phyloP scores from a whole-genome alignment of 2,113 vertebrate genomes.

The Amphiprion percula region DNA sequence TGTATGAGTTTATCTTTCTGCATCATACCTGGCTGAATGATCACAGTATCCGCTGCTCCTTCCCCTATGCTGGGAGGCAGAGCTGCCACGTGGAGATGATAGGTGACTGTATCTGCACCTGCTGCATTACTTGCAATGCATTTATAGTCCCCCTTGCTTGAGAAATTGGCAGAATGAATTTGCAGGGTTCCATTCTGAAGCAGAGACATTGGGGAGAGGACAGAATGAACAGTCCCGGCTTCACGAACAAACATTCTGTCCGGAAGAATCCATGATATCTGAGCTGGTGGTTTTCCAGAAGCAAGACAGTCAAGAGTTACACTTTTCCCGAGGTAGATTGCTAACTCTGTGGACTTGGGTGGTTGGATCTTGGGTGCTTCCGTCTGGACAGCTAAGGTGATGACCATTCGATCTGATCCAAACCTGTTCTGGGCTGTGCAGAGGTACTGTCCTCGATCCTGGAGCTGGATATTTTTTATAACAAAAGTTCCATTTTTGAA shows the following conservation, averaged over 20 bases:
- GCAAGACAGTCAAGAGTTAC: slow-evolving; percentile 80
- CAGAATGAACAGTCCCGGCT: slow-evolving; percentile 41
- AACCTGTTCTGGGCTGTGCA: slow-evolving; percentile 83
- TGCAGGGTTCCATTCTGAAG: slow-evolving; percentile 84
- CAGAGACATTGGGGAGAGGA: slow-evolving; percentile 68
- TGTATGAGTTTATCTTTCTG: neutral
- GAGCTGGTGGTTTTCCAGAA: slow-evolving; percentile 81
- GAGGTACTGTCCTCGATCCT: slow-evolving; percentile 87
- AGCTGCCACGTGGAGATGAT: slow-evolving; percentile 82
- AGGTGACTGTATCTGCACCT: slow-evolving; percentile 85
- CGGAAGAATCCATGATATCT: slow-evolving; percentile 87
- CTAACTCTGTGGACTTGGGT: slow-evolving; percentile 68
- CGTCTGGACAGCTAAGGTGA: slow-evolving; percentile 82
- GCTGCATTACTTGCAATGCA: slow-evolving; percentile 87
- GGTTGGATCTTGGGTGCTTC: slow-evolving; percentile 80
- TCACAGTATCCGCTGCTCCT: slow-evolving; percentile 67
- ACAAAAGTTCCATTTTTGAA: slow-evolving; percentile 85
- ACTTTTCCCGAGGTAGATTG: slow-evolving; percentile 78
- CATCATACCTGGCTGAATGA: slow-evolving; percentile 70
- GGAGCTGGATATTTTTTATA: slow-evolving; percentile 83
- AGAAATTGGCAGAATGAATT: slow-evolving; percentile 81
- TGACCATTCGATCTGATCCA: slow-evolving; percentile 83
- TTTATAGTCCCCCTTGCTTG: slow-evolving; percentile 86
- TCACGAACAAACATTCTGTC: slow-evolving; percentile 83
- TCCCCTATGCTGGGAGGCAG: slow-evolving; percentile 83